Percentiles rank a stretch among this genome's conserved stretches.
Conservation (phyloP, 2,888 invertebrate species). For the Nymphalis urticae region DNA sequence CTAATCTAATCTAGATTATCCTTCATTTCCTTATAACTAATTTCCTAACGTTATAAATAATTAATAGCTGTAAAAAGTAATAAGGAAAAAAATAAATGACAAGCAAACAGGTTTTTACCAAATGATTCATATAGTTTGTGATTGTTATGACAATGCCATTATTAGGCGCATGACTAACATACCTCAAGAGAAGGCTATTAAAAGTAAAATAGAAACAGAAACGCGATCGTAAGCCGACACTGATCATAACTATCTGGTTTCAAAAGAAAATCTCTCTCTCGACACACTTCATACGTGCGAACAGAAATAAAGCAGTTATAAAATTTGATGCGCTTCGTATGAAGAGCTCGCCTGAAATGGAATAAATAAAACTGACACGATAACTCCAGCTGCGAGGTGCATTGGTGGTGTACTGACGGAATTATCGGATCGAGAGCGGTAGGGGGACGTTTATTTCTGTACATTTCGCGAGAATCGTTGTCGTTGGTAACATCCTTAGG, state of each 20-base stretch:
- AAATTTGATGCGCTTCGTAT: conserved; percentile 46
- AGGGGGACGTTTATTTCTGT: conserved; percentile 73
- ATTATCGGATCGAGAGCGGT: conserved; percentile 62
- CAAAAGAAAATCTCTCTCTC: conserved; percentile 67
- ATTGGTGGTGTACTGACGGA: conserved; percentile 72
- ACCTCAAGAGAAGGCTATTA: conserved; percentile 53
- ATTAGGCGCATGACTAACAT: conserved; percentile 28
- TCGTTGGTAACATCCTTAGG: conserved; percentile 50
- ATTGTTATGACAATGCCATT: not conserved
- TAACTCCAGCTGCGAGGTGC: conserved; percentile 73
- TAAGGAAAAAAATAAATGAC: not conserved
- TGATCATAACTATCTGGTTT: conserved; percentile 61
- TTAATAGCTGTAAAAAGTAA: not conserved
- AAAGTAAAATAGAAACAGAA: conserved; percentile 63
- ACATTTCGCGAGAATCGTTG: conserved; percentile 71
- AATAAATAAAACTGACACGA: conserved; percentile 59
- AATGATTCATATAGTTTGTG: conserved; percentile 5
- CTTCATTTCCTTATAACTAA: not conserved
- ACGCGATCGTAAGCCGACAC: conserved; percentile 62
- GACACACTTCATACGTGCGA: conserved; percentile 49
- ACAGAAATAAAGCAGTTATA: conserved; percentile 58
- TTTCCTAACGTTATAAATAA: conserved; percentile 1
- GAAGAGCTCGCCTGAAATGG: conserved; percentile 47
- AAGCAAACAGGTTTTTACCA: not conserved
- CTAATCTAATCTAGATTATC: not conserved